Percentiles rank a stretch among this genome's conserved stretches.
Evolutionary conservation across 1,140 invertebrate species (phyloP).

Genomic region (Aphis gossypii): DNA sequence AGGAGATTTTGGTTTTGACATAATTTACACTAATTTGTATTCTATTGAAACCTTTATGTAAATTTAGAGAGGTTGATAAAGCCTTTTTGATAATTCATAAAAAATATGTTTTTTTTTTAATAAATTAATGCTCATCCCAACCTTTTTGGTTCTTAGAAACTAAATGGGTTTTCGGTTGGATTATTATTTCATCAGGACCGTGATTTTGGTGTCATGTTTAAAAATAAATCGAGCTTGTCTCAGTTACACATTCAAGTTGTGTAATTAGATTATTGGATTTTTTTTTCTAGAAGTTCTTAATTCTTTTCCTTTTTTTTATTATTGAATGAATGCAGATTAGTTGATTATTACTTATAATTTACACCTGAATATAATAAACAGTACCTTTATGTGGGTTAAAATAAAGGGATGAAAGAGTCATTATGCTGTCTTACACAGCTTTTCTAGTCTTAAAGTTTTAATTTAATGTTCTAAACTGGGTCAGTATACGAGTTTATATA

Average conservation of each 20-base stretch:
- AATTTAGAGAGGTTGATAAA: not conserved
- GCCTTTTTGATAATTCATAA: not conserved
- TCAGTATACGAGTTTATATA: not conserved
- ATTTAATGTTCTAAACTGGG: not conserved
- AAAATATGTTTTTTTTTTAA: slow-evolving; percentile 19
- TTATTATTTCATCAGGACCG: not conserved
- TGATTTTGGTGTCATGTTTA: not conserved
- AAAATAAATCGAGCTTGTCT: not conserved
- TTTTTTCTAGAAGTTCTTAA: not conserved
- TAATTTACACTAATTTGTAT: slow-evolving; percentile 5
- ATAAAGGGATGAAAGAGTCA: not conserved
- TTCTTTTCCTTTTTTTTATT: not conserved
- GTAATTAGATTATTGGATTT: slow-evolving; percentile 6
- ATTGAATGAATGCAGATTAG: too few relatives aligned
- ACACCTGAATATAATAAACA: not conserved
- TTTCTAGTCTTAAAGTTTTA: slow-evolving; percentile 13
- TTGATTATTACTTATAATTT: not conserved
- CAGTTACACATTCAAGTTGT: not conserved
- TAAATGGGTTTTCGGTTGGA: not conserved
- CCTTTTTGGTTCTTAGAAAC: not conserved
- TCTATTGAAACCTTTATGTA: not conserved
- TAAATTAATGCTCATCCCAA: not conserved
- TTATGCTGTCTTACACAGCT: not conserved
- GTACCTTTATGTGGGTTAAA: not conserved
- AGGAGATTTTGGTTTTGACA: not conserved